Evolutionary conservation across 1,140 invertebrate species (phyloP).

Genomic region (Rhopalosiphum maidis): DNA sequence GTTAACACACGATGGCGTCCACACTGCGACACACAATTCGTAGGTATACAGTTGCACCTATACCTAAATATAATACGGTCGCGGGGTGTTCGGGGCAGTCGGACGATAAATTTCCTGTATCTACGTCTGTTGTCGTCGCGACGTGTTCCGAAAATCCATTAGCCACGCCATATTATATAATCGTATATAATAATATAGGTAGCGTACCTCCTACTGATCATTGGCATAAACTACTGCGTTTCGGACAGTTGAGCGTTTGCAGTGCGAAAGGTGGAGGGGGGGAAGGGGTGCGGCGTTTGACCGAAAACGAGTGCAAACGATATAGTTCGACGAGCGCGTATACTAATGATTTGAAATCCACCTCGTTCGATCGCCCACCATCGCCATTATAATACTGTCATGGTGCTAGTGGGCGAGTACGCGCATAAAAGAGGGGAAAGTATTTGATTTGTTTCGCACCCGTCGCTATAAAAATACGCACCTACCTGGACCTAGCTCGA

Average conservation of each 20-base stretch:
- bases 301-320: not conserved
- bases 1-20: not conserved
- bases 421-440: not conserved
- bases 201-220: not conserved
- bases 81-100: not conserved
- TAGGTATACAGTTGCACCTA: not conserved
- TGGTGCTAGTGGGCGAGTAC: not conserved
- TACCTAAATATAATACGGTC: not conserved
- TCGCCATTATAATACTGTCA: not conserved
- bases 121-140: conserved; percentile 3
- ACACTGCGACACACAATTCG: not conserved
- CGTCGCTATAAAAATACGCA: not conserved
- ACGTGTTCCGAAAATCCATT: conserved; percentile 4
- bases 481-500: not conserved
- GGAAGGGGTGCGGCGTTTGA: not conserved
- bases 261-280: no score
- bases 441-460: not conserved
- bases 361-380: not conserved
- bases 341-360: not conserved
- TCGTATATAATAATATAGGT: not conserved
- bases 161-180: conserved; percentile 9
- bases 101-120: not conserved
- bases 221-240: not conserved
- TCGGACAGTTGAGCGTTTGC: not conserved
- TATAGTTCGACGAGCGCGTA: not conserved